Conservation (phyloP, 1,140 invertebrate genomes). For the Aphidius gifuensis region DNA sequence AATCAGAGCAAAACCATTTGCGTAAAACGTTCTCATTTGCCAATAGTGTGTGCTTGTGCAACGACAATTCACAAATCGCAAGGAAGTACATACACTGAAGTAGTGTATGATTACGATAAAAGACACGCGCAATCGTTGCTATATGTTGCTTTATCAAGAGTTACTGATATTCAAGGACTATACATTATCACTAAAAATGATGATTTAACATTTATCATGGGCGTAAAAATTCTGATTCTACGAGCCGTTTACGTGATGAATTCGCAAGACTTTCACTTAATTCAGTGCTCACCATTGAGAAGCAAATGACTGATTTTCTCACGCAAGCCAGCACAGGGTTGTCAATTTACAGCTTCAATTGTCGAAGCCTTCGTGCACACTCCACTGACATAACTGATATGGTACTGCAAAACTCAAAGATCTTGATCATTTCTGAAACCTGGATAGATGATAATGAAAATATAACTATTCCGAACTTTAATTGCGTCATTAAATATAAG, state of each 20-base stretch:
- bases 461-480: slow-evolving; percentile 8
- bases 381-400: not conserved
- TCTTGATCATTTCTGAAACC: slow-evolving; percentile 10
- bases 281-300: not conserved
- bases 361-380: slow-evolving; percentile 10
- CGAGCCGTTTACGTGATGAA: not conserved
- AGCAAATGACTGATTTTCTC: slow-evolving; percentile 18
- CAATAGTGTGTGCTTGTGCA: slow-evolving; percentile 11
- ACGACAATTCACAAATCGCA: slow-evolving; percentile 41
- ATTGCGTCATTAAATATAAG: not conserved
- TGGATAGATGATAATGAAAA: slow-evolving; percentile 1
- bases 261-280: not conserved
- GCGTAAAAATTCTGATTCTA: not conserved
- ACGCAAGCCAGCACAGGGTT: slow-evolving; percentile 11
- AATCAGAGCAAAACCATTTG: slow-evolving; percentile 14
- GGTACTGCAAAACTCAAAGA: not conserved
- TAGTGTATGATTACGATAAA: slow-evolving; percentile 40
- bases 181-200: slow-evolving; percentile 29
- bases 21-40: slow-evolving; percentile 20
- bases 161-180: slow-evolving; percentile 36
- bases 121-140: slow-evolving; percentile 34
- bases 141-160: slow-evolving; percentile 42
- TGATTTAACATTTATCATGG: slow-evolving; percentile 26
- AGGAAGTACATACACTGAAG: slow-evolving; percentile 39
- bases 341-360: slow-evolving; percentile 2